Evolutionary conservation across 2,888 invertebrate species (phyloP).

Genomic region (Deroplatys truncata): DNA sequence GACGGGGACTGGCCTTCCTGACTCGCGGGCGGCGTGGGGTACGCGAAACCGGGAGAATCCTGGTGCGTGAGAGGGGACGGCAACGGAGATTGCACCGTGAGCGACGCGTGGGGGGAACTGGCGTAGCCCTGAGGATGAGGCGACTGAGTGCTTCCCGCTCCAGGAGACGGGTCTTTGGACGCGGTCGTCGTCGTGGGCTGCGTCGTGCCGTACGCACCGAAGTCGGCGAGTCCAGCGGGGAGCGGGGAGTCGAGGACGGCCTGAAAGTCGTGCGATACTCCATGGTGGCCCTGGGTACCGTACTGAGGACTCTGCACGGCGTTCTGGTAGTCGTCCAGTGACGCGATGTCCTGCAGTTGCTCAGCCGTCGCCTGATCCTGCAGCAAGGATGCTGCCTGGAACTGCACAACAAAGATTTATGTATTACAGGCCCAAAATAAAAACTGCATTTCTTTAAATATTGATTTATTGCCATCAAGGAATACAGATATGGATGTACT

Average conservation of each 20-base stretch:
- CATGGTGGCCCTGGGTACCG: slow-evolving; percentile 42
- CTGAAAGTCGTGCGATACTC: slow-evolving; percentile 68
- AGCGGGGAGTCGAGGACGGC: slow-evolving; percentile 73
- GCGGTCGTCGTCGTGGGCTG: slow-evolving; percentile 43
- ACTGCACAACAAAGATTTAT: slow-evolving; percentile 35
- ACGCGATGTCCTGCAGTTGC: slow-evolving; percentile 45
- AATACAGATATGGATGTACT: no score
- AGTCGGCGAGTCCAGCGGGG: slow-evolving; percentile 76
- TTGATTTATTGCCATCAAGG: no score
- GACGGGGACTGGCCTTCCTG: slow-evolving; percentile 72
- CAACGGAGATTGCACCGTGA: slow-evolving; percentile 41
- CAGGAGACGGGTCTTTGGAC: slow-evolving; percentile 24
- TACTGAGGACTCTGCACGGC: slow-evolving; percentile 35
- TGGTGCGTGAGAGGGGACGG: slow-evolving; percentile 45
- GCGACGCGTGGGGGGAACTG: slow-evolving; percentile 29
- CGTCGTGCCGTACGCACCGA: slow-evolving; percentile 61
- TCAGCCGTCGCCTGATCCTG: slow-evolving; percentile 46
- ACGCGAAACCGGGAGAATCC: slow-evolving; percentile 72
- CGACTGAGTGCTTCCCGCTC: slow-evolving; percentile 19
- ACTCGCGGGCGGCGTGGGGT: slow-evolving; percentile 84
- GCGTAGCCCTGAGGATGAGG: slow-evolving; percentile 24
- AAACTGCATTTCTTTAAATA: neutral
- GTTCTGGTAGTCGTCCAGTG: slow-evolving; percentile 47
- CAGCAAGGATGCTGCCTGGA: slow-evolving; percentile 48
- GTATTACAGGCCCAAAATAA: neutral